Base-by-base conservation (phyloP, 2,888 invertebrate genomes). In the Harmothoe impar region DNA sequence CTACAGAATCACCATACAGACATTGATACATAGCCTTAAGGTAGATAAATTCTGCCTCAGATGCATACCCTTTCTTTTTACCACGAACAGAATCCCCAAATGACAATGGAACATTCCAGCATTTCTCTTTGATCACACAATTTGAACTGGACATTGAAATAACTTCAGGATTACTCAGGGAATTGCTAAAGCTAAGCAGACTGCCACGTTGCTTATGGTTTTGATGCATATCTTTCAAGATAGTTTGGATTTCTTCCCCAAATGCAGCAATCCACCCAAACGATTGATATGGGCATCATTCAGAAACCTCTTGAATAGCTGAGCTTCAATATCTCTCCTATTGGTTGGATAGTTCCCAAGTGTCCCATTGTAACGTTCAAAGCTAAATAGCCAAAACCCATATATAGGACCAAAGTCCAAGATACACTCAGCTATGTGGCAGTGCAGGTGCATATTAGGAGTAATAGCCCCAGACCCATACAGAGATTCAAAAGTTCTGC, bases 401-500 rank as follows among this genome's bases (percentile, higher is more conserved):
- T n/a, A n/a, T n/a, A n/a, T n/a, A n/a, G n/a, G n/a, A n/a, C n/a
- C n/a, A n/a, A n/a, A n/a, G n/a, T n/a, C n/a, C n/a, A n/a, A n/a
- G n/a, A n/a, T n/a, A n/a, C n/a, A n/a, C n/a, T n/a, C n/a, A n/a
- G n/a, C n/a, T n/a, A n/a, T n/a, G n/a, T n/a, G n/a, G n/a, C n/a
- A n/a, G n/a, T n/a, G n/a, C n/a, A n/a, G n/a, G n/a, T n/a, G n/a
- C n/a, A n/a, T n/a, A n/a, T n/a, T 33, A 77, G 90, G 89, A 52
- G 89, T 90, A 15, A 91, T 89, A 35, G 23, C 25, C 43, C 12
- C 52, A 35, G 52, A 20, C 7, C 89, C 90, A 90, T 90, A 91
- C 17, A 43, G 12, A 10, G 10, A 10, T 52, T 52, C 54, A 17
- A 52, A 52, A 15, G 10, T 52, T 17, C 10, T 52, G 17, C 54